Conservation (phyloP, 1,140 invertebrate genomes). For the Euborellia annulipes region DNA sequence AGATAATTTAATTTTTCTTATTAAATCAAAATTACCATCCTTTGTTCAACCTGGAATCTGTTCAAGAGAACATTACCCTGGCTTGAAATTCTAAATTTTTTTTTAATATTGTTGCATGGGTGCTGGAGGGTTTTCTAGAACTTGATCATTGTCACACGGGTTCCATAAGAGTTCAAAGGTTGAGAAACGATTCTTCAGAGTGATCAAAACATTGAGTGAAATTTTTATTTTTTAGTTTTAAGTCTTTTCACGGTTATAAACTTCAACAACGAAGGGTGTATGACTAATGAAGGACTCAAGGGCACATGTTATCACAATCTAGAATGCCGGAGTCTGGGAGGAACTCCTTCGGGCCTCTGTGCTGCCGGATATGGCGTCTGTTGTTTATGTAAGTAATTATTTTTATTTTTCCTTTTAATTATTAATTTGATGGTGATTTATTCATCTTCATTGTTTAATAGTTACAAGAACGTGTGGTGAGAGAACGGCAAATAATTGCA, state of each 20-base stretch:
- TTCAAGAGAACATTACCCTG: too few relatives aligned
- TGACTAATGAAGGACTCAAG: slow-evolving; percentile 32
- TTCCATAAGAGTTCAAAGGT: too few relatives aligned
- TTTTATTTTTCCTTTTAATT: neutral
- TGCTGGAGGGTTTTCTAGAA: too few relatives aligned
- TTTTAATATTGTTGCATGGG: too few relatives aligned
- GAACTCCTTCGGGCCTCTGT: slow-evolving; percentile 44
- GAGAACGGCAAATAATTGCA: slow-evolving; percentile 31
- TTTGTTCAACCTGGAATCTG: too few relatives aligned
- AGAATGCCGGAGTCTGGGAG: slow-evolving; percentile 43
- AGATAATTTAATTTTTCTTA: too few relatives aligned
- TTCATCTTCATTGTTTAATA: slow-evolving; percentile 20
- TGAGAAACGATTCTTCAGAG: too few relatives aligned
- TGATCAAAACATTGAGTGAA: too few relatives aligned
- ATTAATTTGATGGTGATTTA: neutral
- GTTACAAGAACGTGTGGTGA: slow-evolving; percentile 40
- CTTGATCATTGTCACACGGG: too few relatives aligned
- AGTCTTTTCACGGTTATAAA: slow-evolving; percentile 56
- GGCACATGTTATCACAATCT: slow-evolving; percentile 49
- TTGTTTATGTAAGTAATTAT: slow-evolving; percentile 43
- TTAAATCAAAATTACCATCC: too few relatives aligned
- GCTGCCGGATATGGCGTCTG: slow-evolving; percentile 59
- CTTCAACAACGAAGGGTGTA: slow-evolving; percentile 47
- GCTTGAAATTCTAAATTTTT: too few relatives aligned
- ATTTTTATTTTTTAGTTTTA: slow-evolving; percentile 29